A percentile compares a stretch with the other conserved stretches of the same genome.
Evolutionary conservation across 2,113 vertebrate species (phyloP).

Genomic region (Natator depressus): DNA sequence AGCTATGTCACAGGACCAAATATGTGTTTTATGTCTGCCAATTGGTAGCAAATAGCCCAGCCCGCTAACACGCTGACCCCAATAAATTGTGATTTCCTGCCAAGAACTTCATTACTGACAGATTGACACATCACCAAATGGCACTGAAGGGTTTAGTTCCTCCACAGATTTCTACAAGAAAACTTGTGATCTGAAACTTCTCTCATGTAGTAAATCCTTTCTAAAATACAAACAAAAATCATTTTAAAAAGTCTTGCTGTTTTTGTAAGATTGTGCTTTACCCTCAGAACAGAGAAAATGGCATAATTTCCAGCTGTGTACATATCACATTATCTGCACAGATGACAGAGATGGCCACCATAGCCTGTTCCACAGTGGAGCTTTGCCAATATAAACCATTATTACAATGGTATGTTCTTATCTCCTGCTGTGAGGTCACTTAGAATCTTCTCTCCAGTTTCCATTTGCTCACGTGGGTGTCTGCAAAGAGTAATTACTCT

Average conservation of each 20-base stretch:
- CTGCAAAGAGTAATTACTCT: constrained; percentile 55
- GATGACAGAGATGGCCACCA: constrained; percentile 57
- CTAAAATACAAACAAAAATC: background rate
- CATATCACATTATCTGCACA: constrained; percentile 21
- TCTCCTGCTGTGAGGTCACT: constrained; percentile 30
- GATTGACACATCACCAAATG: constrained; percentile 44
- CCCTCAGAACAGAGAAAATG: constrained; percentile 44
- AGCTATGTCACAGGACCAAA: constrained; percentile 60
- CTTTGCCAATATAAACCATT: constrained; percentile 47
- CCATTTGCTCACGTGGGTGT: constrained; percentile 13
- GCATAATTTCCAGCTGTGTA: constrained; percentile 64
- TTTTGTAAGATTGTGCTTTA: constrained; percentile 48
- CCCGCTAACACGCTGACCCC: constrained; percentile 43
- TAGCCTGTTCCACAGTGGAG: constrained; percentile 57
- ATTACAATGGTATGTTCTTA: background rate
- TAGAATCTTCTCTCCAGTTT: constrained; percentile 33
- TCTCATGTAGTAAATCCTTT: constrained; percentile 32
- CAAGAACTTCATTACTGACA: background rate
- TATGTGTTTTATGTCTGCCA: constrained; percentile 63
- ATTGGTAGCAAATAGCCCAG: constrained; percentile 59
- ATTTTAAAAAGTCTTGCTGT: constrained; percentile 46
- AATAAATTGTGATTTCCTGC: constrained; percentile 69
- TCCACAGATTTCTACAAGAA: constrained; percentile 32
- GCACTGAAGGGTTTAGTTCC: background rate
- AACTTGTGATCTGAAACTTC: constrained; percentile 33